Conservation (phyloP, 2,113 vertebrate species). For the Lepisosteus oculatus region DNA sequence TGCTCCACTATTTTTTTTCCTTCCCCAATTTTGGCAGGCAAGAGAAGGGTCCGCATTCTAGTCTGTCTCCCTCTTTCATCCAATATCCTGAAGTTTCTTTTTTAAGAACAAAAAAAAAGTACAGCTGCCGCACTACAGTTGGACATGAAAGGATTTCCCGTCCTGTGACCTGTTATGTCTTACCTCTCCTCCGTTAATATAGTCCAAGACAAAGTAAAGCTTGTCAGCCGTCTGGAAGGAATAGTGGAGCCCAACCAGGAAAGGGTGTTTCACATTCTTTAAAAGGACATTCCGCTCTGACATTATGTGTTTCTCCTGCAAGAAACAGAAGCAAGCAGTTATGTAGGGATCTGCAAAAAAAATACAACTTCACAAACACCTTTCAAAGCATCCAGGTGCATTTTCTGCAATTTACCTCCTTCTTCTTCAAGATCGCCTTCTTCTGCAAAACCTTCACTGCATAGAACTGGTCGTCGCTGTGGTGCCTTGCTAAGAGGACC, state of each 20-base stretch:
- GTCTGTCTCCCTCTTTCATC: conserved; percentile 36
- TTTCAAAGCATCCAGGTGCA: not conserved
- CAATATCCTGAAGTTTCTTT: conserved; percentile 61
- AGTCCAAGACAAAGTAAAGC: conserved; percentile 93
- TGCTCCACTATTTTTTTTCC: conserved; percentile 29
- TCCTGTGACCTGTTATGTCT: conserved; percentile 37
- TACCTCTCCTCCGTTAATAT: conserved; percentile 98
- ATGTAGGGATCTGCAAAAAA: not conserved
- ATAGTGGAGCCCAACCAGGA: conserved; percentile 94
- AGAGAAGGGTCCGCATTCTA: conserved; percentile 58
- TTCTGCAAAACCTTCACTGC: conserved; percentile 98
- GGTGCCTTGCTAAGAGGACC: conserved; percentile 91
- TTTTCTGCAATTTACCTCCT: conserved; percentile 73
- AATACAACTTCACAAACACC: not conserved
- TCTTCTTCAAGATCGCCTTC: conserved; percentile 97
- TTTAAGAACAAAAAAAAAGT: conserved; percentile 40
- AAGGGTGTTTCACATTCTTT: conserved; percentile 97
- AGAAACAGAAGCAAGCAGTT: conserved; percentile 17
- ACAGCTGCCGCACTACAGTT: conserved; percentile 25
- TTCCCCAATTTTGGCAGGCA: conserved; percentile 31
- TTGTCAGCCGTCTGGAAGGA: conserved; percentile 97
- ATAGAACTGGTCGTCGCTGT: conserved; percentile 89
- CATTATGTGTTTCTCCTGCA: conserved; percentile 97
- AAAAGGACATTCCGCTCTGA: conserved; percentile 93
- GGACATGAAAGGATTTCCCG: conserved; percentile 57